A percentile compares a stretch with the other conserved stretches of the same genome.
phyloP scores from a whole-genome alignment of 2,888 invertebrate species.

The Mylabris sibirica region DNA sequence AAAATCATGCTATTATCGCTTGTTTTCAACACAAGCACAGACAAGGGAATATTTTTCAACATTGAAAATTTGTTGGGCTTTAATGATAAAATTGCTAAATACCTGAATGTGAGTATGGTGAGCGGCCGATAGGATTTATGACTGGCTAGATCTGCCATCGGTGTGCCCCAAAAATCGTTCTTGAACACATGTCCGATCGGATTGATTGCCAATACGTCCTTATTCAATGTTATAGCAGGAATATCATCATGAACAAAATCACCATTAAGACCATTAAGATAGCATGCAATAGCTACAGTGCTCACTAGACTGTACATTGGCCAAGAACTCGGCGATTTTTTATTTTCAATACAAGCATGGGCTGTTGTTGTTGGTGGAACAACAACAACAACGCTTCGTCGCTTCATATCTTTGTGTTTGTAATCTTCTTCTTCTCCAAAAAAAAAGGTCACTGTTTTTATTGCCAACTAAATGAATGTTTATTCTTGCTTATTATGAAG shows the following conservation, averaged over 20 bases:
- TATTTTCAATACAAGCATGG: constrained; percentile 40
- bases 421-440: constrained; percentile 25
- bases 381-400: constrained; percentile 59
- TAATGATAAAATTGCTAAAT: constrained; percentile 28
- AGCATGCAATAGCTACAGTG: constrained; percentile 73
- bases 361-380: neutral
- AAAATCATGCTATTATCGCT: constrained; percentile 1
- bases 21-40: neutral
- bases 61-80: neutral
- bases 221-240: constrained; percentile 82
- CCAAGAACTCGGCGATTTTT: constrained; percentile 64
- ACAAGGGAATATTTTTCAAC: neutral
- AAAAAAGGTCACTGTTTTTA: constrained; percentile 38
- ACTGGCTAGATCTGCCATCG: constrained; percentile 81
- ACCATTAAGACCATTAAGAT: constrained; percentile 77
- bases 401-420: constrained; percentile 61
- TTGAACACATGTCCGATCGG: constrained; percentile 70
- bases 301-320: constrained; percentile 71
- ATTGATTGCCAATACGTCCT: constrained; percentile 77
- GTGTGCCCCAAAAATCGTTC: constrained; percentile 91
- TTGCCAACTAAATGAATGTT: constrained; percentile 38
- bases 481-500: constrained; percentile 37
- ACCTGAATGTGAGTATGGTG: constrained; percentile 86
- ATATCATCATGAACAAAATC: constrained; percentile 91
- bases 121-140: constrained; percentile 90